A percentile compares a stretch with the other conserved stretches of the same genome.
Conservation (phyloP, 1,140 invertebrate species). For the Onthophagus taurus region DNA sequence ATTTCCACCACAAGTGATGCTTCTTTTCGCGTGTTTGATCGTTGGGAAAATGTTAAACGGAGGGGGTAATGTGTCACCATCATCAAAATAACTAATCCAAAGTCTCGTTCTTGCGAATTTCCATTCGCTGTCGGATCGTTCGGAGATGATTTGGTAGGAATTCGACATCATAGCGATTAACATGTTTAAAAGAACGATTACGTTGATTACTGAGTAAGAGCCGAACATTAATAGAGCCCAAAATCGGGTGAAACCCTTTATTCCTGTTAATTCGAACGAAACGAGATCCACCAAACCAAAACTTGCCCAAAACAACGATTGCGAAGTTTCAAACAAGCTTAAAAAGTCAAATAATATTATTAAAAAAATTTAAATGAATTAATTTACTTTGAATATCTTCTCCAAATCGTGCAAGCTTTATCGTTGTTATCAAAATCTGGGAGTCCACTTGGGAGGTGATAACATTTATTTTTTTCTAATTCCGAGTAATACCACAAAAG, state of each 20-base stretch:
- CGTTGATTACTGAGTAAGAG: slow-evolving; percentile 73
- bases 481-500: slow-evolving; percentile 85
- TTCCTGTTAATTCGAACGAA: slow-evolving; percentile 64
- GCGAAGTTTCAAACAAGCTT: slow-evolving; percentile 80
- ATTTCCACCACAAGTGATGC: not conserved
- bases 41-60: slow-evolving; percentile 79
- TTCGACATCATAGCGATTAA: slow-evolving; percentile 90
- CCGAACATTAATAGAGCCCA: slow-evolving; percentile 76
- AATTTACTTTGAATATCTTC: slow-evolving; percentile 53
- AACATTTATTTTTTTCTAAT: slow-evolving; percentile 67
- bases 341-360: slow-evolving; percentile 16
- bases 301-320: slow-evolving; percentile 84
- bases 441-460: slow-evolving; percentile 46
- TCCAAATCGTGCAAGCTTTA: slow-evolving; percentile 70
- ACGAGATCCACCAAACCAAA: slow-evolving; percentile 76
- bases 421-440: slow-evolving; percentile 57
- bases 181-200: slow-evolving; percentile 77
- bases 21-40: not conserved
- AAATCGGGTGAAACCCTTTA: slow-evolving; percentile 69
- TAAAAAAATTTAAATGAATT: slow-evolving; percentile 4
- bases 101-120: slow-evolving; percentile 82
- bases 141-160: slow-evolving; percentile 71
- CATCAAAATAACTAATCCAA: slow-evolving; percentile 88
- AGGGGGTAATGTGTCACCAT: slow-evolving; percentile 69
- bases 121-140: slow-evolving; percentile 81